A percentile compares a stretch with the other conserved stretches of the same genome.
These are phyloP conservation scores for Melinopterus prodromus DNA, from an alignment of 2,888 invertebrate genomes.

Conservation along the genomic window DNA sequence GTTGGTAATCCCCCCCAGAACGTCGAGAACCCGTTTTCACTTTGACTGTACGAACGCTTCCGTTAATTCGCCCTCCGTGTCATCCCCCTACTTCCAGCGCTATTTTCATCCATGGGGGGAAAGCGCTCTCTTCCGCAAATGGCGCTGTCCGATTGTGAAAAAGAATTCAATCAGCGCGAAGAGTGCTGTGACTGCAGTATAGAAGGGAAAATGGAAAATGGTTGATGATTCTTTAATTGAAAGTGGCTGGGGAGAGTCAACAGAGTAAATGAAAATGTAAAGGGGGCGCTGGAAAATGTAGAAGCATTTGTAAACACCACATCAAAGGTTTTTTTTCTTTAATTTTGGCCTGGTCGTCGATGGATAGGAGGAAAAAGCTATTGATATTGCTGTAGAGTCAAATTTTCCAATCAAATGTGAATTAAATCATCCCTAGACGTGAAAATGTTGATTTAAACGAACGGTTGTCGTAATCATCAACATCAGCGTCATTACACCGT, in stretches of 20 bases:
- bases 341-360: no score
- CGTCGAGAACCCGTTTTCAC: background rate
- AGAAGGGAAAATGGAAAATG: background rate
- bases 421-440: no score
- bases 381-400: no score
- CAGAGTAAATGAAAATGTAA: background rate
- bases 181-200: background rate
- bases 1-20: background rate
- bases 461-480: no score
- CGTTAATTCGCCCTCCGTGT: background rate
- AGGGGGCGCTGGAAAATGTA: no score
- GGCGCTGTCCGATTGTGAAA: background rate
- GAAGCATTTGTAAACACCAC: no score
- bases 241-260: background rate
- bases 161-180: background rate
- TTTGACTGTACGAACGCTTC: background rate
- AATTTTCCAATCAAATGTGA: no score
- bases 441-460: no score
- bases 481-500: no score
- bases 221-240: background rate
- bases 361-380: no score
- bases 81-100: background rate
- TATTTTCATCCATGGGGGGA: background rate
- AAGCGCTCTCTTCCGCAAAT: background rate
- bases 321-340: no score